Percentiles rank a stretch among this genome's conserved stretches.
phyloP scores from a whole-genome alignment of 2,113 vertebrate genomes.

The Siniperca knerii region DNA sequence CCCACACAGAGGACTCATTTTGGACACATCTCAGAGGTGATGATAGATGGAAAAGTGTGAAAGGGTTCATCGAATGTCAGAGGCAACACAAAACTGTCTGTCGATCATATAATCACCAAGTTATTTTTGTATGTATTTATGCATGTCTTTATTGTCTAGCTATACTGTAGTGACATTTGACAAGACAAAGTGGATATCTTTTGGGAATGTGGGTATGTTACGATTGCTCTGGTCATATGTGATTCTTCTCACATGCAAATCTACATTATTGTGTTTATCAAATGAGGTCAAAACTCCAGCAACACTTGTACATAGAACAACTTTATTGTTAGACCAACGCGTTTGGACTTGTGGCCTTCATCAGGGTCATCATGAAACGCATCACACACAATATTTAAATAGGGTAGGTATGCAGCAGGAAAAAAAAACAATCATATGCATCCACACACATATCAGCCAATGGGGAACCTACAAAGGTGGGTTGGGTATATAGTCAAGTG shows the following conservation, averaged over 20 bases:
- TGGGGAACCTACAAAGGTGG: too few species aligned
- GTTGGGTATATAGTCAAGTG: too few species aligned
- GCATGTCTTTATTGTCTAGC: not conserved
- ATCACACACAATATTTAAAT: too few species aligned
- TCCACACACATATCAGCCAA: too few species aligned
- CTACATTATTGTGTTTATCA: not conserved
- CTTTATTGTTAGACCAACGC: too few species aligned
- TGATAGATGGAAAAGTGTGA: conserved; percentile 58
- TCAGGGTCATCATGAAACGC: too few species aligned
- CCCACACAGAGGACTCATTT: conserved; percentile 58
- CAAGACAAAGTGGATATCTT: not conserved
- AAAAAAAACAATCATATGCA: too few species aligned
- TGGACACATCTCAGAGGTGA: conserved; percentile 55
- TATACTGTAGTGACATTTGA: not conserved
- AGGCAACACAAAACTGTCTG: conserved; percentile 18
- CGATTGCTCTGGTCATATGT: not conserved
- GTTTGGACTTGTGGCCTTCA: too few species aligned
- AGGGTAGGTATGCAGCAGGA: too few species aligned
- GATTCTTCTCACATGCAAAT: conserved; percentile 12
- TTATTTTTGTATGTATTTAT: conserved; percentile 10
- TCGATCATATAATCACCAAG: conserved; percentile 18
- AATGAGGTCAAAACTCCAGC: too few species aligned
- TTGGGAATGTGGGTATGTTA: not conserved
- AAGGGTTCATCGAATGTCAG: conserved; percentile 45
- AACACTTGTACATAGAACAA: too few species aligned